Evolutionary conservation across 2,888 invertebrate species (phyloP), one percentile per base, ranked within the genome.

Genomic region (Dioctria rufipes): DNA sequence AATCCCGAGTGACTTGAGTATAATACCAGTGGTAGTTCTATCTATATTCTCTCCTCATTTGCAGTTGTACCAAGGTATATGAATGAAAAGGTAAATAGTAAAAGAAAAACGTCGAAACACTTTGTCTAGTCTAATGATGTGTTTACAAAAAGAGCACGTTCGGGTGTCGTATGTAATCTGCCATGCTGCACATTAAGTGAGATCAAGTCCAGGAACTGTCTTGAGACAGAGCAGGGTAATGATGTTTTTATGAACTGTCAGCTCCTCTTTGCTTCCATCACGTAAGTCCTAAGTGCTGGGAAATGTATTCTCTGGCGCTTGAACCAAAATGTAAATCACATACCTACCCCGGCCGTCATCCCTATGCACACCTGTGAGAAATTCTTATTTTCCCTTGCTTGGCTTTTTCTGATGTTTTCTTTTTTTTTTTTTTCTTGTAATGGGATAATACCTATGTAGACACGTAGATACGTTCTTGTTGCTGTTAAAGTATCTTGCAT

Each of bases 161-260:
- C n/a, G 2, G 71, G 51, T 71, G 71, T 40, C 71, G 40, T 71
- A 46, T 71, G 54, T 71, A 71, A 71, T 71, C 51, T 71, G 49
- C 37, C 13, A 39, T 54, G 54, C 11, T 71, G 9, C 51, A 37
- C 3, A 6, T 25, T 13, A 71, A 40, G 37, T 6, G 51, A 67
- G 51, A 25, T 51, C 54, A 39, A 37, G 51, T 71, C 46, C 71
- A 11, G 40, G 71, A 54, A 54, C 40, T 71, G 71, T 71, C 71
- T 71, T 51, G n/a, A 51, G 51, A 11, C 71, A 25, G 54, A 40
- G 51, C 25, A 11, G 6, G 8, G 49, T 71, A 71, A 54, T 71
- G 71, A 71, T 51, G 71, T 71, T 71, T 71, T 71, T 71, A 71
- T 71, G 71, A 71, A 40, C 71, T 40, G 8, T 5, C 5, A 51